Evolutionary conservation across 2,113 vertebrate genomes (phyloP).

Genomic region (Rhinogobius similis): DNA sequence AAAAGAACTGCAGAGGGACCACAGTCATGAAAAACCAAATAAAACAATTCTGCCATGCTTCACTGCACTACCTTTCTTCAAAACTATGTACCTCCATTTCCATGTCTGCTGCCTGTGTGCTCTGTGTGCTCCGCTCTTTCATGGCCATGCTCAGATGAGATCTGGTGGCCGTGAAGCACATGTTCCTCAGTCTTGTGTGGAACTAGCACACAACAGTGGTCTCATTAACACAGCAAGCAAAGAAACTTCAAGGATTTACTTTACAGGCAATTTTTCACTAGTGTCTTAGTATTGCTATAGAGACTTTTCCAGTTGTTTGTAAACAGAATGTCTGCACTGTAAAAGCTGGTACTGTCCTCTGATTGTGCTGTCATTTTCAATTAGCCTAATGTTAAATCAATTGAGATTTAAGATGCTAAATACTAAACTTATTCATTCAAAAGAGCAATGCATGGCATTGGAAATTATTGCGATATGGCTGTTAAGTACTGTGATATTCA

Average conservation of each 20-base stretch:
- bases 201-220: conserved; percentile 18
- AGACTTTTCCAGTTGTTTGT: too few relatives aligned
- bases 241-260: conserved; percentile 5
- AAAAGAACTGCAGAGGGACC: conserved; percentile 2
- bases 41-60: not conserved
- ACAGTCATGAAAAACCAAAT: not conserved
- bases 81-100: conserved; percentile 1
- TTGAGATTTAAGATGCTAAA: too few relatives aligned
- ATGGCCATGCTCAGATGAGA: not conserved
- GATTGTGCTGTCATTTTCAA: too few relatives aligned
- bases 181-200: conserved; percentile 13
- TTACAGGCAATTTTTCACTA: not conserved
- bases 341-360: too few relatives aligned
- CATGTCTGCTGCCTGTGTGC: not conserved
- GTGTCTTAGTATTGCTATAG: not conserved
- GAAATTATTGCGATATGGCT: too few relatives aligned
- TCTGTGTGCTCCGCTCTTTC: not conserved
- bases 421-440: too few relatives aligned
- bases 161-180: not conserved
- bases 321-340: too few relatives aligned
- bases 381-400: too few relatives aligned
- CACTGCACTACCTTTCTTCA: not conserved
- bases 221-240: conserved; percentile 18
- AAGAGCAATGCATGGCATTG: too few relatives aligned
- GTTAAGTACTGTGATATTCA: too few relatives aligned